Base-by-base conservation (phyloP, 2,797 vertebrate species). In the Nyctibius grandis region DNA sequence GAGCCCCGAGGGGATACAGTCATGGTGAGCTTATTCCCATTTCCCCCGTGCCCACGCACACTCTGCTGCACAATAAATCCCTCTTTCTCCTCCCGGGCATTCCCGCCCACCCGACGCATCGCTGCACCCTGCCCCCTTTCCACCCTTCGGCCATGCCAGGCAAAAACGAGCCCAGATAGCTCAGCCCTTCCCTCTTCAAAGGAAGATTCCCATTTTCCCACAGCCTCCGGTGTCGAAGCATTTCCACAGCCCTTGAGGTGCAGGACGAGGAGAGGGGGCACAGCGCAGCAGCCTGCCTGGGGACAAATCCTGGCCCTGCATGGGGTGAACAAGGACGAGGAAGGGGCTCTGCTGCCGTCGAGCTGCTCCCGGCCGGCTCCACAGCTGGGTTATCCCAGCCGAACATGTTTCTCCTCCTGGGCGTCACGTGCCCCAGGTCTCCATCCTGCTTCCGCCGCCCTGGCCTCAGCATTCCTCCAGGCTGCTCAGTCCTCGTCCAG, bases 381-480 rank as follows among this genome's bases (percentile, higher is more conserved):
- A 4, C 54, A 83, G 45, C 23, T 72, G 64, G 15, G 6, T 50
- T 85, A 11, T 25, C 78, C 31, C 60, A 38, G 4, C 4, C 6
- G 3, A 19, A 11, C 2, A 5, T 6, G 9, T 53, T 79, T 50
- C 36, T 60, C 29, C 12, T 68, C 57, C 44, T 1, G 1, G 7
- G 20, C 11, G 16, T 34, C 0, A 0, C 1, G 1, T 23, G 19
- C 4, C 28, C 64, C 15, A 5, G 0, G 7, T 23, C 13, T 54
- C 65, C 15, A 9, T 18, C 34, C 72, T 53, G 18, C 36, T 40
- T 19, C 54, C 59, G 33, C 7, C 44, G 14, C 12, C n/a, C 59
- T 9, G 7, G 19, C 47, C 15, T 26, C 85, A 47, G 57, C 1
- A 33, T 34, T 57, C 36, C 20, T 26, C 9, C 0, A 0, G 53